phyloP scores from a whole-genome alignment of 2,888 invertebrate genomes.

The Elmis aenea region DNA sequence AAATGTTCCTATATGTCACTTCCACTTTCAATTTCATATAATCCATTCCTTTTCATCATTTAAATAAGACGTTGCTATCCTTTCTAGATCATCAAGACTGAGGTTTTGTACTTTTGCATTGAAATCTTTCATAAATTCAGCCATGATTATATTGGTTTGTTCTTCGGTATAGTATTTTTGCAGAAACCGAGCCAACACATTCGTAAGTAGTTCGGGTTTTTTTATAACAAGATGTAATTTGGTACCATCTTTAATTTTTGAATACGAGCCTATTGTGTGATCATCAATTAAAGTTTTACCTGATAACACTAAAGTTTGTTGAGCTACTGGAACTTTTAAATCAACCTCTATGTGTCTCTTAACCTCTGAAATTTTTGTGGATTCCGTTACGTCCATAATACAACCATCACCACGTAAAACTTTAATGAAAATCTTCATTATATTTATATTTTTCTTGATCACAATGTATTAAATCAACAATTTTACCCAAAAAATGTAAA shows the following conservation, averaged over 20 bases:
- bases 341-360: constrained; percentile 62
- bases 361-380: constrained; percentile 60
- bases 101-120: constrained; percentile 41
- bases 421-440: constrained; percentile 71
- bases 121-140: constrained; percentile 53
- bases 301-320: constrained; percentile 66
- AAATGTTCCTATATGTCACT: too few relatives aligned
- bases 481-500: too few relatives aligned
- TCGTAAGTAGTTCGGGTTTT: constrained; percentile 59
- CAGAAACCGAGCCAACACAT: constrained; percentile 55
- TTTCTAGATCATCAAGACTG: constrained; percentile 45
- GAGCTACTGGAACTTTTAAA: constrained; percentile 61
- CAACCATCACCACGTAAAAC: constrained; percentile 69
- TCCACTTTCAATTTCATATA: too few relatives aligned
- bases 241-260: constrained; percentile 68
- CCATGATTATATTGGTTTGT: constrained; percentile 58
- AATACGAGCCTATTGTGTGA: constrained; percentile 63
- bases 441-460: too few relatives aligned
- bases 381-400: constrained; percentile 57
- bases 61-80: constrained; percentile 44
- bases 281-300: constrained; percentile 70
- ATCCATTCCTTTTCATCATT: constrained; percentile 32
- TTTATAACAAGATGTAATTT: constrained; percentile 68
- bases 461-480: too few relatives aligned
- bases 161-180: constrained; percentile 59